phyloP scores from a whole-genome alignment of 2,888 invertebrate species.

The Diarsia dahlii region DNA sequence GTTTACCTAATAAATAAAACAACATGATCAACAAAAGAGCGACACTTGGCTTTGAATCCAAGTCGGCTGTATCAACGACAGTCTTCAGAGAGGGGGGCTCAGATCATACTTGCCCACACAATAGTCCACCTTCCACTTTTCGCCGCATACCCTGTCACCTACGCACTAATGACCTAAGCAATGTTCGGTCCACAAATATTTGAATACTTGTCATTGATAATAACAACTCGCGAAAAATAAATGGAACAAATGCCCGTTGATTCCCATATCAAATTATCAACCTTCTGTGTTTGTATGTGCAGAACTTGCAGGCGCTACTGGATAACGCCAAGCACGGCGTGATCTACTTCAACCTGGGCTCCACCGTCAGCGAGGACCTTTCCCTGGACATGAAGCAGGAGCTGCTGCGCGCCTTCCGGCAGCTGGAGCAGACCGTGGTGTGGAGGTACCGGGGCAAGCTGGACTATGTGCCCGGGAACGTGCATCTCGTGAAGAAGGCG shows the following conservation, averaged over 20 bases:
- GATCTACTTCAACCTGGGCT: slow-evolving; percentile 85
- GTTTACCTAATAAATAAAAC: neutral
- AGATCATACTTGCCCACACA: neutral
- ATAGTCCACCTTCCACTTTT: neutral
- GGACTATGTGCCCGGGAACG: slow-evolving; percentile 79
- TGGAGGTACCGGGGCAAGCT: slow-evolving; percentile 79
- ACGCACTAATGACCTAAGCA: too few species aligned
- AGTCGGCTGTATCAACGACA: neutral
- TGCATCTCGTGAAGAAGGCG: slow-evolving; percentile 78
- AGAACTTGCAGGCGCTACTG: slow-evolving; percentile 81
- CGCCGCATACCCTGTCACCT: too few species aligned
- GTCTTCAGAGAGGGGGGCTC: neutral
- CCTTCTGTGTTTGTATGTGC: slow-evolving; percentile 7
- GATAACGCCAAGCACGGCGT: slow-evolving; percentile 82
- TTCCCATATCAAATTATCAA: neutral
- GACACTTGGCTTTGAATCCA: neutral
- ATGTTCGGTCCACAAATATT: too few species aligned
- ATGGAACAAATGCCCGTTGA: neutral
- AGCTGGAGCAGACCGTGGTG: slow-evolving; percentile 83
- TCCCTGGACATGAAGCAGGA: slow-evolving; percentile 72
- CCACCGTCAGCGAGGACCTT: slow-evolving; percentile 76
- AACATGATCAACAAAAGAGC: neutral
- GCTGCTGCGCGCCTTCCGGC: slow-evolving; percentile 80
- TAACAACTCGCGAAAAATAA: neutral
- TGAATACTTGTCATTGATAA: too few species aligned